Evolutionary conservation across 2,888 invertebrate species (phyloP).

Genomic region (Neoaliturus tenellus): DNA sequence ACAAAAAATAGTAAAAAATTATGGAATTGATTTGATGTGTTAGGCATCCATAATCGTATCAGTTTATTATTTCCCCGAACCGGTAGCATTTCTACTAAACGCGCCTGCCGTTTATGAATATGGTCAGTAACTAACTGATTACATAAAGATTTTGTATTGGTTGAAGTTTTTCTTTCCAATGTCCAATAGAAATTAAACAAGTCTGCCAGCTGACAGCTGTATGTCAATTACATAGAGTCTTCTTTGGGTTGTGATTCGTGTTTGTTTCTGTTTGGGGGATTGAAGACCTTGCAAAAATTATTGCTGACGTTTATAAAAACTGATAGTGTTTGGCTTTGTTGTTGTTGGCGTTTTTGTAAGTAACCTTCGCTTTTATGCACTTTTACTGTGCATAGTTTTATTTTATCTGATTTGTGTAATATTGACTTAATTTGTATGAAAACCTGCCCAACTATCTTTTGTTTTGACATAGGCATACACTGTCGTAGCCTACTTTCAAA

Average conservation of each 20-base stretch:
- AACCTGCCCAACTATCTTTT: too few relatives aligned
- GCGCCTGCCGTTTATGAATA: neutral
- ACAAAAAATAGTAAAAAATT: too few relatives aligned
- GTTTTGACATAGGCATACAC: too few relatives aligned
- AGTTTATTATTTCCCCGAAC: too few relatives aligned
- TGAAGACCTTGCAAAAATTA: neutral
- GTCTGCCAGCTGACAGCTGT: constrained; percentile 58
- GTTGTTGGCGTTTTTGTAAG: neutral
- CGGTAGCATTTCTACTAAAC: neutral
- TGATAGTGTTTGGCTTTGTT: neutral
- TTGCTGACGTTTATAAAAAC: constrained; percentile 12
- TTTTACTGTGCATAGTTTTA: too few relatives aligned
- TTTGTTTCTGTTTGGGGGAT: constrained; percentile 35
- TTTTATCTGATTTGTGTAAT: too few relatives aligned
- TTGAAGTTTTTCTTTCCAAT: neutral
- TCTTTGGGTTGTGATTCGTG: constrained; percentile 35
- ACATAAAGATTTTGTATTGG: neutral
- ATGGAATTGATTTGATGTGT: too few relatives aligned
- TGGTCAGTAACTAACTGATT: neutral
- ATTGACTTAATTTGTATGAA: too few relatives aligned
- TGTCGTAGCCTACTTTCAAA: too few relatives aligned
- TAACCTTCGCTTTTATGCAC: neutral
- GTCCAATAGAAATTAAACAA: constrained; percentile 61
- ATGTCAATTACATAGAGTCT: neutral
- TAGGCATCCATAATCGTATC: too few relatives aligned